Base-by-base conservation (phyloP, 2,888 invertebrate genomes). In the Agrotis clavis region DNA sequence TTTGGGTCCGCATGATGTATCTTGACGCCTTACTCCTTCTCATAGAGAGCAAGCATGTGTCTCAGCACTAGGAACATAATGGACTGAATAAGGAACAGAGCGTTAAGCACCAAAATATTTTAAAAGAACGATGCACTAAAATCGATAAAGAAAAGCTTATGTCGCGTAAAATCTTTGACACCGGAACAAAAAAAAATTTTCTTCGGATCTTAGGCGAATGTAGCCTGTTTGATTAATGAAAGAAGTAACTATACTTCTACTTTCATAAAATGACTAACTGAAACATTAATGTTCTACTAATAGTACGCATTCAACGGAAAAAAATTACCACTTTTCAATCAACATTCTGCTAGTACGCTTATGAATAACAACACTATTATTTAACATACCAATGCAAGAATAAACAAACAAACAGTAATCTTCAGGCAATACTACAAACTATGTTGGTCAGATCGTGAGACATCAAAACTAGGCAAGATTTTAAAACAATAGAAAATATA, bases 341-440 rank as follows among this genome's bases (percentile, higher is more conserved):
- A 30, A 25, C 9, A 47, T 48, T 57, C 41, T 41, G 9, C 11
- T 41, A 11, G 9, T 11, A 41, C 41, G 41, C 13, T 50, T 9
- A 19, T 13, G 19, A 68, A 51, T 41, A 68, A 56, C 53, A 64
- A 53, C 19, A 61, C 16, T 54, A 14, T 16, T 66, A 64, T 53
- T 68, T 68, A 63, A 61, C 65, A 77, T 64, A 68, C 48, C 53
- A 62, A 65, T 50, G 25, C 45, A 77, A 21, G 14, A 53, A 18
- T 47, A 65, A 67, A 78, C 45, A 68, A 79, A 69, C 74, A 79
- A 79, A 66, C 51, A 73, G 53, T 72, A 57, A 50, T 67, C 57
- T 62, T 30, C 35, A 54, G 16, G 21, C 65, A 57, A 69, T 45
- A 51, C 57, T 66, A 59, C 53, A 69, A 30, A 51, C 57, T 66